A percentile compares a stretch with the other conserved stretches of the same genome.
Evolutionary conservation across 1,140 invertebrate species (phyloP).

Genomic region (Hyles euphorbiae): DNA sequence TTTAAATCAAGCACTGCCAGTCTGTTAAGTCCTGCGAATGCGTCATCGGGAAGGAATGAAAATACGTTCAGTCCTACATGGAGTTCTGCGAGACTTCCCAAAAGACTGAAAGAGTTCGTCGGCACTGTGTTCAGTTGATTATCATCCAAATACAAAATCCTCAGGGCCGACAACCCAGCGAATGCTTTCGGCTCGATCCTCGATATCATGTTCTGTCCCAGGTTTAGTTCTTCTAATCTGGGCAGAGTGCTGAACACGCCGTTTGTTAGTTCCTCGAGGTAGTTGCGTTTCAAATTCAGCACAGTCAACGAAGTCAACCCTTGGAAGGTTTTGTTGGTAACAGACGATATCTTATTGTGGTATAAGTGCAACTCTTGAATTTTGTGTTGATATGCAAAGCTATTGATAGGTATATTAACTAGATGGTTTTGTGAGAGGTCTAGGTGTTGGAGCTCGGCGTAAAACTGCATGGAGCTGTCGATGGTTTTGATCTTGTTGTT

Average conservation of each 20-base stretch:
- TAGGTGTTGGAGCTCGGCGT: conserved; percentile 87
- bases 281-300: conserved; percentile 88
- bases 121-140: conserved; percentile 88
- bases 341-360: conserved; percentile 88
- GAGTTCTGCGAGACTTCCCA: conserved; percentile 87
- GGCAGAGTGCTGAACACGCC: conserved; percentile 85
- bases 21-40: conserved; percentile 84
- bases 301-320: conserved; percentile 86
- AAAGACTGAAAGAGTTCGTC: conserved; percentile 80
- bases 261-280: conserved; percentile 85
- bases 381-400: conserved; percentile 87
- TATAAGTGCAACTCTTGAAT: conserved; percentile 88
- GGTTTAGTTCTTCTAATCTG: conserved; percentile 89
- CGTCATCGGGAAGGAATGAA: conserved; percentile 81
- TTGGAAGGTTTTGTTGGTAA: conserved; percentile 87
- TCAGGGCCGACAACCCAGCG: conserved; percentile 82
- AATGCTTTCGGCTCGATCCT: conserved; percentile 87
- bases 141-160: conserved; percentile 89
- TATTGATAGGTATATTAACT: conserved; percentile 84
- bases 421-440: conserved; percentile 91
- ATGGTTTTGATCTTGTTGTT: conserved; percentile 92
- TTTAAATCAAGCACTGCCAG: conserved; percentile 86
- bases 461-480: conserved; percentile 91
- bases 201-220: conserved; percentile 90
- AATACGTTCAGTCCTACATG: conserved; percentile 91